Conservation (phyloP, 2,797 vertebrate species). For the Danio kyathit region DNA sequence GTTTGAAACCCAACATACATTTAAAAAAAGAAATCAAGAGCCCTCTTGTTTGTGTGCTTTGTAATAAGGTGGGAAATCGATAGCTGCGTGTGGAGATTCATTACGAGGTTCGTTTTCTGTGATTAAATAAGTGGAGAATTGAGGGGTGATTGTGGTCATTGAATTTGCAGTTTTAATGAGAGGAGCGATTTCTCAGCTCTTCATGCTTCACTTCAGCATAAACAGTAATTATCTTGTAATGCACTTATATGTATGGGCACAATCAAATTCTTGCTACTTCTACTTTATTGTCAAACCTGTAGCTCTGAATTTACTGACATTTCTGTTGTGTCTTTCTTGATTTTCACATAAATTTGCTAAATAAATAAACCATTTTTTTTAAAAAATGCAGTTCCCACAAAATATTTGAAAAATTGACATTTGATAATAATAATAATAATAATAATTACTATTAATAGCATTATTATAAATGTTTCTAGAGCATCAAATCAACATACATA, state of each 20-base stretch:
- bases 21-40: constrained; percentile 13
- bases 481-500: too few species aligned
- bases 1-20: constrained; percentile 16
- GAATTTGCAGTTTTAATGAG: constrained; percentile 63
- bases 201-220: constrained; percentile 56
- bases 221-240: constrained; percentile 57
- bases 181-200: constrained; percentile 64
- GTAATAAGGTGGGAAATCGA: constrained; percentile 7
- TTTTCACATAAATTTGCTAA: too few species aligned
- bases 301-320: not conserved
- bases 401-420: too few species aligned
- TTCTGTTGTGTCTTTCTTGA: too few species aligned
- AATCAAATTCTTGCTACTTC: not conserved
- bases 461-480: too few species aligned
- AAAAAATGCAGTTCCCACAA: too few species aligned
- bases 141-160: constrained; percentile 43
- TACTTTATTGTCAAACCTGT: constrained; percentile 1
- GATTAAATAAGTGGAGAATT: constrained; percentile 56
- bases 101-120: not conserved
- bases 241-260: constrained; percentile 44
- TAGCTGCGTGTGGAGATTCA: constrained; percentile 6
- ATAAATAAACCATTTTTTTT: too few species aligned
- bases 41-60: not conserved
- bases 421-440: too few species aligned
- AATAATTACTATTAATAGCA: too few species aligned